These are phyloP conservation scores for Drosophila basisetae DNA, from an alignment of 2,888 invertebrate species.

Conservation along the genomic window DNA sequence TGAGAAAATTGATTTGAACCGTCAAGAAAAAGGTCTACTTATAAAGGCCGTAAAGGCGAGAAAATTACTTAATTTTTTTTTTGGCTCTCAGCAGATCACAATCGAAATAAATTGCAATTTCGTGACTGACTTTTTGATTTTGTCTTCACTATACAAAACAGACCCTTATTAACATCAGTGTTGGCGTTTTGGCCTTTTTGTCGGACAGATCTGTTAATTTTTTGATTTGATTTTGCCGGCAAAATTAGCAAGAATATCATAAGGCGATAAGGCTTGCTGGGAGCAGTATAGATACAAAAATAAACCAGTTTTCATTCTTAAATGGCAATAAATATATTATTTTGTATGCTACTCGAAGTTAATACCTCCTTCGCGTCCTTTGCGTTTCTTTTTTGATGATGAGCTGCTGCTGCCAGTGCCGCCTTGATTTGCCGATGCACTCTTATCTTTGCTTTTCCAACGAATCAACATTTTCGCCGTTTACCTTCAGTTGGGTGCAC, in stretches of 20 bases:
- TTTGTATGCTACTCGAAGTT: neutral
- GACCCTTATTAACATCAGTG: neutral
- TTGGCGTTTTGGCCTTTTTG: neutral
- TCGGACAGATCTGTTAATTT: neutral
- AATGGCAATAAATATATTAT: neutral
- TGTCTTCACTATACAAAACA: neutral
- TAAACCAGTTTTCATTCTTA: neutral
- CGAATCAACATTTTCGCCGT: constrained; percentile 89
- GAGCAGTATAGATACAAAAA: neutral
- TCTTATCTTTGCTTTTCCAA: constrained; percentile 94
- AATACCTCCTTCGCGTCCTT: constrained; percentile 92
- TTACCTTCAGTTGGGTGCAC: constrained; percentile 3
- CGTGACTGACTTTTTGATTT: neutral
- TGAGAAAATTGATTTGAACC: neutral
- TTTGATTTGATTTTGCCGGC: neutral
- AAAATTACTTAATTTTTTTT: neutral
- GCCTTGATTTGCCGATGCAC: constrained; percentile 88
- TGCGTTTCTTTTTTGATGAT: constrained; percentile 92
- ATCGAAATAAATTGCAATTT: neutral
- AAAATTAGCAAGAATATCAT: neutral
- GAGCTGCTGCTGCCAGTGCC: constrained; percentile 86
- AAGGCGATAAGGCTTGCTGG: neutral
- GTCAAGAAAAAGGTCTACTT: neutral
- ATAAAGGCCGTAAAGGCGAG: neutral
- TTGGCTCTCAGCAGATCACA: neutral